Conservation (phyloP, 2,888 invertebrate species). For the Troides oblongomaculatus region DNA sequence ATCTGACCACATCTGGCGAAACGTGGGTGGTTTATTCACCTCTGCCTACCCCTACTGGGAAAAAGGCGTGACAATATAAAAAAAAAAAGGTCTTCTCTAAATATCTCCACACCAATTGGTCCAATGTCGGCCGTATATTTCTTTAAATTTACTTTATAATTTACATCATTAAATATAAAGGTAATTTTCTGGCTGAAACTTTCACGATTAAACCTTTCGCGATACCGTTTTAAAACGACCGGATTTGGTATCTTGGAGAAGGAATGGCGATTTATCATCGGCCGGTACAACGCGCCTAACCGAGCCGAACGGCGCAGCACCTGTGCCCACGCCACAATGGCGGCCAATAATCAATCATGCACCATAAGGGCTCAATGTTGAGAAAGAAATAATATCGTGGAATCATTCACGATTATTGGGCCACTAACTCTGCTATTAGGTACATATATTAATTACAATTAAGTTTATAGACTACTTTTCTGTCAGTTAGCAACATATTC, state of each 20-base stretch:
- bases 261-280: conserved; percentile 21
- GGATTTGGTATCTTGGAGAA: conserved; percentile 12
- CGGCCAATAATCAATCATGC: conserved; percentile 53
- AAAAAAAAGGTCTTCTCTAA: too few relatives aligned
- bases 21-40: too few relatives aligned
- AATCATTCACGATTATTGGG: conserved; percentile 41
- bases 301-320: conserved; percentile 17
- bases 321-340: conserved; percentile 22
- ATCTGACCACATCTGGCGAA: too few relatives aligned
- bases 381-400: conserved; percentile 51
- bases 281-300: conserved; percentile 2
- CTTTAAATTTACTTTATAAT: too few relatives aligned
- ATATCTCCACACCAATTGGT: too few relatives aligned
- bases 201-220: conserved; percentile 10
- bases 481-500: too few relatives aligned
- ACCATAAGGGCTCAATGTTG: conserved; percentile 41
- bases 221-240: not conserved
- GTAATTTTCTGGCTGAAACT: conserved; percentile 7
- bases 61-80: too few relatives aligned
- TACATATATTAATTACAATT: too few relatives aligned
- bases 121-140: too few relatives aligned
- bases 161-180: too few relatives aligned
- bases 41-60: too few relatives aligned
- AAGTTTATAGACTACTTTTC: too few relatives aligned
- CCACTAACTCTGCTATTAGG: conserved; percentile 29